Conservation (phyloP, 2,113 vertebrate genomes). For the Spermophilus dauricus region DNA sequence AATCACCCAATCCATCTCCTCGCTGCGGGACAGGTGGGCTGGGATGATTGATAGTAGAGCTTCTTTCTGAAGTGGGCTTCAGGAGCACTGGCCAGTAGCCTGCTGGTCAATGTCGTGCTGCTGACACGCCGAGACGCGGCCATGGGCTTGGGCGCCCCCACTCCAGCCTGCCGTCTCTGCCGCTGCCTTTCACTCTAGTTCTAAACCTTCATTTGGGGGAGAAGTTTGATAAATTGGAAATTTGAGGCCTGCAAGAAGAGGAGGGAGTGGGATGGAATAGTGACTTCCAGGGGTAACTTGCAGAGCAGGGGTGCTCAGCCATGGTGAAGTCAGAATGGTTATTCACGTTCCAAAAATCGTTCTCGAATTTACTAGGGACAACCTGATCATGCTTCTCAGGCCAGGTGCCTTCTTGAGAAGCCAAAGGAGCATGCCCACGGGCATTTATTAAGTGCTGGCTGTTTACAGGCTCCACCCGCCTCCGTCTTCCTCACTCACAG, state of each 20-base stretch:
- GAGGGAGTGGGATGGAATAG: background rate
- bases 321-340: background rate
- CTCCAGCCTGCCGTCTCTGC: background rate
- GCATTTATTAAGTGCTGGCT: accelerated
- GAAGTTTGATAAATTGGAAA: background rate
- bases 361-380: background rate
- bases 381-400: accelerated
- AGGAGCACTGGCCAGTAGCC: background rate
- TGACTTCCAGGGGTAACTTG: background rate
- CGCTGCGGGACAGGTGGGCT: background rate
- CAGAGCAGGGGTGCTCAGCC: background rate
- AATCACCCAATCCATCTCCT: background rate
- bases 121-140: background rate
- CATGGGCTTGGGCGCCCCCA: background rate
- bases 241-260: background rate
- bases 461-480: accelerated
- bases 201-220: conserved; percentile 24
- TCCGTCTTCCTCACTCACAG: no score
- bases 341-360: background rate
- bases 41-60: background rate
- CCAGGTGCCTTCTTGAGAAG: accelerated
- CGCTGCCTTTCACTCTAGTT: background rate
- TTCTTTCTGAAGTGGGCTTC: background rate
- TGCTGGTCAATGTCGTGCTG: background rate
- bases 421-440: accelerated